Evolutionary conservation across 2,888 invertebrate species (phyloP).

Genomic region (Flexamia atlantica): DNA sequence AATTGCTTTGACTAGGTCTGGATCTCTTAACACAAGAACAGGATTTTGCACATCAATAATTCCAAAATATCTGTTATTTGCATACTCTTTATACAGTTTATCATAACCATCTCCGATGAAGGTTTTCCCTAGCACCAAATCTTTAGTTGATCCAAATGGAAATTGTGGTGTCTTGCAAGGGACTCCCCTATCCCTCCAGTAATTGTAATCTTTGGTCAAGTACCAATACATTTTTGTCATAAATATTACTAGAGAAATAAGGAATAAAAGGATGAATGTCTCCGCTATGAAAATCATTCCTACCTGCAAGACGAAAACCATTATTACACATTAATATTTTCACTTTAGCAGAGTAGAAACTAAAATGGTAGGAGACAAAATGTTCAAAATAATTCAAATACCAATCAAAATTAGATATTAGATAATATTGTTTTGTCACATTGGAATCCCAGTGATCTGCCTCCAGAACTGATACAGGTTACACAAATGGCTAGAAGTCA

Average conservation of each 20-base stretch:
- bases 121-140: constrained; percentile 33
- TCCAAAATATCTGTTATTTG: constrained; percentile 37
- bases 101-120: constrained; percentile 45
- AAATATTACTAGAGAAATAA: background rate
- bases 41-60: constrained; percentile 52
- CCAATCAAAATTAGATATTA: no score
- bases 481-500: no score
- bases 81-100: constrained; percentile 43
- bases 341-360: no score
- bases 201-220: constrained; percentile 22
- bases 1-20: constrained; percentile 79
- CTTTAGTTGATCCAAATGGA: constrained; percentile 44
- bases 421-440: no score
- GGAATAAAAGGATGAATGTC: background rate
- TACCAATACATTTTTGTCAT: constrained; percentile 16
- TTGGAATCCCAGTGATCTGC: no score
- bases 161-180: constrained; percentile 3
- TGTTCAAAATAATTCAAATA: no score
- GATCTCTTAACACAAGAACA: constrained; percentile 73
- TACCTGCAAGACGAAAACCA: background rate
- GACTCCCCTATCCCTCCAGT: constrained; percentile 29
- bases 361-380: no score
- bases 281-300: background rate
- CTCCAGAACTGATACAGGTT: no score
- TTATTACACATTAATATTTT: no score